Base-by-base conservation (phyloP, 2,888 invertebrate genomes). In the Biston stratarius region DNA sequence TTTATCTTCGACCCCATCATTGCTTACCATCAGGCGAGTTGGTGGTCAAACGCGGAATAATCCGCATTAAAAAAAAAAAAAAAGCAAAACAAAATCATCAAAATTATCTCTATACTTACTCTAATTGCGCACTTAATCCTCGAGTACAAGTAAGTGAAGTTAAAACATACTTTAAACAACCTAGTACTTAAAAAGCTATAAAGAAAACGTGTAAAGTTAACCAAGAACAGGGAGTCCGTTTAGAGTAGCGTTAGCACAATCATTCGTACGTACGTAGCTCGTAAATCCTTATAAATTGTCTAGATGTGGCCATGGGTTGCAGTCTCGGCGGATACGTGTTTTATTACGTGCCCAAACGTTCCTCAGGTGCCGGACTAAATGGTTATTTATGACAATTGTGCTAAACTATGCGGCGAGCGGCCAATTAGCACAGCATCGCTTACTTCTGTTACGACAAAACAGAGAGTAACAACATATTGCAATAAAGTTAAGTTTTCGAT, bases 281-380 rank as follows among this genome's bases (percentile, higher is more conserved):
- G 84, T 83, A 85, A 84, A 86, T 85, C 80, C 80, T 83, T 82
- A 85, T 85, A 85, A 85, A 87, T 86, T 83, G 83, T 86, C 83
- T 83, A 80, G 83, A 83, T 85, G 86, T 83, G 86, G 84, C 83
- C 83, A 84, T 83, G 80, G 84, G 78, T 75, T 83, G 83, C 84
- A 85, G 79, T 85, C 83, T 83, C 83, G 73, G 74, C 78, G 83
- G 82, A 83, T 82, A 80, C 81, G 81, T 84, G 83, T 83, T 84
- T 86, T 87, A 84, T 86, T 83, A 85, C 82, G 79, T 81, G 84
- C 77, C 77, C 77, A 82, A 87, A 82, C 79, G 79, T 83, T 83
- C 75, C 77, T 77, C 78, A 74, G 67, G 67, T 68, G 56, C 77
- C 74, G 62, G 53, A 74, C 75, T 72, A 82, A 83, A 84, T 79